Conservation (phyloP, 2,113 vertebrate species). For the Onychostoma macrolepis region DNA sequence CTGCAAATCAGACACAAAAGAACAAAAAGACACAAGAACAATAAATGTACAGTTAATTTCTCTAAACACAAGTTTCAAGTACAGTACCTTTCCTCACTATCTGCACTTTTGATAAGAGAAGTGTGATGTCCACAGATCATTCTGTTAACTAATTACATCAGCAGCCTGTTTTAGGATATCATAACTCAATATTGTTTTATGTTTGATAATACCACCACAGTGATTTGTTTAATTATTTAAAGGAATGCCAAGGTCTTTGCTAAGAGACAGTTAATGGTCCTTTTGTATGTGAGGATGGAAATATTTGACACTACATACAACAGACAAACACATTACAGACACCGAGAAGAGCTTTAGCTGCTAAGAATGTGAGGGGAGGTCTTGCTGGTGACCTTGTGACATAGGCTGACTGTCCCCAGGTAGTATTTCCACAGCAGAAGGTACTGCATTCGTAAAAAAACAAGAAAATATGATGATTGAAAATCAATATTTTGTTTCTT, state of each 20-base stretch:
- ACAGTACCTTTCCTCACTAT: neutral
- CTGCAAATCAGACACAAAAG: neutral
- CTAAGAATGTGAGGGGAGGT: slow-evolving; percentile 66
- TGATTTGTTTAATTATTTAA: neutral
- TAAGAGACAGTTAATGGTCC: neutral
- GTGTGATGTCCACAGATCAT: slow-evolving; percentile 24
- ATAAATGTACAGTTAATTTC: neutral
- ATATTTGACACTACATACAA: neutral
- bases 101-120: neutral
- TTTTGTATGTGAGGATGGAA: neutral
- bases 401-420: slow-evolving; percentile 59
- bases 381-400: slow-evolving; percentile 60
- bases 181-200: neutral
- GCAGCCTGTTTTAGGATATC: slow-evolving; percentile 18
- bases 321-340: slow-evolving; percentile 9
- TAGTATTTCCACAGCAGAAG: slow-evolving; percentile 37
- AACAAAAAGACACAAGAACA: neutral
- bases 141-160: neutral
- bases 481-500: neutral
- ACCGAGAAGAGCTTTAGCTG: neutral
- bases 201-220: neutral
- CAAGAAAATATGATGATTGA: neutral
- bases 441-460: slow-evolving; percentile 17
- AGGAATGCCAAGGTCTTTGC: neutral
- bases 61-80: slow-evolving; percentile 18